Conservation (phyloP, 1,140 invertebrate genomes). For the Euglossa dilemma region DNA sequence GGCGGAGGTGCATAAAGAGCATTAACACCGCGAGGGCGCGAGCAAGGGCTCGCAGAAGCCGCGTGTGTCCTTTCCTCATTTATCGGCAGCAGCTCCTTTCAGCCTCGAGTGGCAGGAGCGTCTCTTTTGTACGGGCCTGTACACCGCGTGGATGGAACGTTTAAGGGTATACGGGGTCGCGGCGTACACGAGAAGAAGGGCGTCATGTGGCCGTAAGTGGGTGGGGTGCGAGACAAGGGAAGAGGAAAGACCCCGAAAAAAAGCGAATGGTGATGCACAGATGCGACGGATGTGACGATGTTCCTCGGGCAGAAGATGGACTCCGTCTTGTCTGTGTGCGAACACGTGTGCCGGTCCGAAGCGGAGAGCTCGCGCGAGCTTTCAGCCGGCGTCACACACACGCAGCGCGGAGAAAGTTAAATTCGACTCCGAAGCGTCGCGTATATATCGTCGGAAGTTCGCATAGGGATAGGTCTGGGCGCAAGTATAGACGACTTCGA, state of each 20-base stretch:
- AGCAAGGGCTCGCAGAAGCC: slow-evolving; percentile 11
- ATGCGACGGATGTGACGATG: slow-evolving; percentile 78
- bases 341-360: not conserved
- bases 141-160: slow-evolving; percentile 49
- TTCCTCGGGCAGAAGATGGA: slow-evolving; percentile 44
- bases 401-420: slow-evolving; percentile 37
- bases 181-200: slow-evolving; percentile 50
- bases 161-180: slow-evolving; percentile 39
- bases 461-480: slow-evolving; percentile 60
- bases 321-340: slow-evolving; percentile 11
- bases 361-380: not conserved
- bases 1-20: slow-evolving; percentile 11
- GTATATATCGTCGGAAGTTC: not conserved
- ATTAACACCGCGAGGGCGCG: slow-evolving; percentile 38
- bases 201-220: slow-evolving; percentile 66
- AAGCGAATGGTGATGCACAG: slow-evolving; percentile 76
- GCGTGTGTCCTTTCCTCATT: slow-evolving; percentile 23
- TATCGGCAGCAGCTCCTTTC: slow-evolving; percentile 40
- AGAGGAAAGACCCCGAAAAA: slow-evolving; percentile 38
- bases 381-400: not conserved
- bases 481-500: slow-evolving; percentile 31
- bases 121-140: slow-evolving; percentile 55
- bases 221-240: slow-evolving; percentile 40
- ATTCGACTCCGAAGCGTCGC: slow-evolving; percentile 42
- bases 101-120: slow-evolving; percentile 29